These are phyloP conservation scores for Chamaea fasciata DNA, from an alignment of 2,113 vertebrate genomes.

Conservation along the genomic window DNA sequence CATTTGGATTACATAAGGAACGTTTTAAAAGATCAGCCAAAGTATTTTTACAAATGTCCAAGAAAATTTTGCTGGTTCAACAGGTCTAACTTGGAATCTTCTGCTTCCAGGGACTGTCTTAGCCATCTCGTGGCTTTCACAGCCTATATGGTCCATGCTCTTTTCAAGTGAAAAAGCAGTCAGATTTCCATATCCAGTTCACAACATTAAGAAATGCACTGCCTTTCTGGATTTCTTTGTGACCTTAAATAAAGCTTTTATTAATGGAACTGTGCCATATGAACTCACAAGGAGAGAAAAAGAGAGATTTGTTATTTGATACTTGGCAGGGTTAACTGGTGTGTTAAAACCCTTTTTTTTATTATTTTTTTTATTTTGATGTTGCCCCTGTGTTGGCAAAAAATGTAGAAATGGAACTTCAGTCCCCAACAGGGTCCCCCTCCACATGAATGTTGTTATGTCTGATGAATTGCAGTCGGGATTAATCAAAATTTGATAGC, in stretches of 20 bases:
- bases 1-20: not conserved
- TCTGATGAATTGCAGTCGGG: not conserved
- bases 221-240: not conserved
- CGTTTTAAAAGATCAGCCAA: not conserved
- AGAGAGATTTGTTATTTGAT: not conserved
- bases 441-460: not conserved
- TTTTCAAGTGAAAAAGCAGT: not conserved
- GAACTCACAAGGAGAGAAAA: not conserved
- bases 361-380: not conserved
- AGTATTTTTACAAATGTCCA: not conserved
- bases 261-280: not conserved
- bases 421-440: not conserved
- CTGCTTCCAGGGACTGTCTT: not conserved
- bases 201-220: not conserved
- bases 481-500: not conserved
- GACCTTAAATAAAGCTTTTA: not conserved
- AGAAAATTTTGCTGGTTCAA: not conserved
- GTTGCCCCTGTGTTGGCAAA: not conserved
- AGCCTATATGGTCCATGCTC: not conserved
- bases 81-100: not conserved
- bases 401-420: not conserved
- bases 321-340: not conserved
- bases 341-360: not conserved
- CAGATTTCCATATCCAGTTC: not conserved
- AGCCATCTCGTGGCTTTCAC: not conserved